These are phyloP conservation scores for Sciaenops ocellatus DNA, from an alignment of 2,797 vertebrate species.

Conservation along the genomic window DNA sequence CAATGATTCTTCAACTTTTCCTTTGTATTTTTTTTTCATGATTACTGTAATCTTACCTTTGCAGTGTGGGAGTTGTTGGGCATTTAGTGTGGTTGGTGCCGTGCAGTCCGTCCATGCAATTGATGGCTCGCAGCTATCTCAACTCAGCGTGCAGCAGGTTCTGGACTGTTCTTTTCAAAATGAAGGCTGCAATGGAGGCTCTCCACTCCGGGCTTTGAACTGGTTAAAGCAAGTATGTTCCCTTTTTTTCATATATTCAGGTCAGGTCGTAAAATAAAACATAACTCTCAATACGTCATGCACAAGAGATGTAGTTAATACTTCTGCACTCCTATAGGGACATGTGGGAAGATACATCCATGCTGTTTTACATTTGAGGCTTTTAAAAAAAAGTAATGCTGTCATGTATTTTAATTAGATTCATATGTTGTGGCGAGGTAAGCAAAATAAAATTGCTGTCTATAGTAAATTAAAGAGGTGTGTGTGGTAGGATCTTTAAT, in stretches of 20 bases:
- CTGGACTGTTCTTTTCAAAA: slow-evolving; percentile 92
- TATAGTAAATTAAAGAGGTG: slow-evolving; percentile 11
- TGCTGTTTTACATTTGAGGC: background rate
- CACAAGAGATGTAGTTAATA: background rate
- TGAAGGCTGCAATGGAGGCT: slow-evolving; percentile 89
- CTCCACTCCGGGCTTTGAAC: slow-evolving; percentile 81
- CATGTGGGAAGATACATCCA: background rate
- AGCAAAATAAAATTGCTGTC: slow-evolving; percentile 11
- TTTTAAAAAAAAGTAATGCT: background rate
- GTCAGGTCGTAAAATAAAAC: background rate
- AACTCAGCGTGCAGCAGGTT: slow-evolving; percentile 94
- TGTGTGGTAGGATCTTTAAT: slow-evolving; percentile 1
- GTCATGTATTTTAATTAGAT: slow-evolving; percentile 25
- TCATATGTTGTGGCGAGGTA: slow-evolving; percentile 7
- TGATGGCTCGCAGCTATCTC: slow-evolving; percentile 79
- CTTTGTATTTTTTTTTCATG: background rate
- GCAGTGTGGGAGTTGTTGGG: slow-evolving; percentile 96
- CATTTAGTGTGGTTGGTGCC: slow-evolving; percentile 91
- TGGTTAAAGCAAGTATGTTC: slow-evolving; percentile 90
- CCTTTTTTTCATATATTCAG: slow-evolving; percentile 1
- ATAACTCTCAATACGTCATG: background rate
- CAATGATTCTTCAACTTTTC: background rate
- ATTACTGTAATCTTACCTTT: slow-evolving; percentile 12
- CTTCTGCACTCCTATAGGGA: background rate
- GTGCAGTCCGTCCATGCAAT: slow-evolving; percentile 89